These are phyloP conservation scores for Pseudomugil gertrudae DNA, from an alignment of 2,797 vertebrate genomes.

Conservation along the genomic window DNA sequence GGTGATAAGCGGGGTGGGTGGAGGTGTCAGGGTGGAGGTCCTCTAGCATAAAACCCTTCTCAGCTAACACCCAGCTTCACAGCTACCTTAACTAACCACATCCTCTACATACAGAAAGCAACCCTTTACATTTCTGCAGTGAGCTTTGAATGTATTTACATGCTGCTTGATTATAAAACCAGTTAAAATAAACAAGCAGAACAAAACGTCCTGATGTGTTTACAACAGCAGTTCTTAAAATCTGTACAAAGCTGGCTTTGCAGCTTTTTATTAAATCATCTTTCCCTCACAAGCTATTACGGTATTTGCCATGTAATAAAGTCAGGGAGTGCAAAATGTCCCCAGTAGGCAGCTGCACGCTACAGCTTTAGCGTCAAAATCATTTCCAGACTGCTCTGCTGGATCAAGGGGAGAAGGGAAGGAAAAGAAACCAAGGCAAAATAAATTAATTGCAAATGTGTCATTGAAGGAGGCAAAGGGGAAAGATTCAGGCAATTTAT, in stretches of 20 bases:
- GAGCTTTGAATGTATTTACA: constrained; percentile 10
- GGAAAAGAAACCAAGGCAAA: constrained; percentile 70
- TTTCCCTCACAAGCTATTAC: constrained; percentile 47
- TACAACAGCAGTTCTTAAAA: constrained; percentile 51
- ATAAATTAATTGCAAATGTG: constrained; percentile 85
- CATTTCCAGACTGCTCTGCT: constrained; percentile 76
- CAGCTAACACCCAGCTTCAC: constrained; percentile 45
- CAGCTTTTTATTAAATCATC: constrained; percentile 48
- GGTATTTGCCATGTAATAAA: constrained; percentile 67
- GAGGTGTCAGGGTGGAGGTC: constrained; percentile 63
- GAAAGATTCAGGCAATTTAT: constrained; percentile 53
- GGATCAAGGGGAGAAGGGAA: constrained; percentile 73
- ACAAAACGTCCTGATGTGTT: constrained; percentile 34
- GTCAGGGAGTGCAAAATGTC: constrained; percentile 76
- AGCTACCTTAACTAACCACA: constrained; percentile 38
- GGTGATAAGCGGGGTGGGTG: constrained; percentile 47
- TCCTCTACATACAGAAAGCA: constrained; percentile 24
- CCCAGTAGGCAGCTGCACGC: constrained; percentile 74
- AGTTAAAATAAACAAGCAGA: constrained; percentile 51
- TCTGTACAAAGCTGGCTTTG: constrained; percentile 42
- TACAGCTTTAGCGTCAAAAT: constrained; percentile 79
- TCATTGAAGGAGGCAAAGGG: constrained; percentile 47
- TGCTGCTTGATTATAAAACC: constrained; percentile 45
- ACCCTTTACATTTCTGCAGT: constrained; percentile 1
- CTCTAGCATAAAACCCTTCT: constrained; percentile 43